Evolutionary conservation across 2,888 invertebrate genomes (phyloP).

Genomic region (Pyralis farinalis): DNA sequence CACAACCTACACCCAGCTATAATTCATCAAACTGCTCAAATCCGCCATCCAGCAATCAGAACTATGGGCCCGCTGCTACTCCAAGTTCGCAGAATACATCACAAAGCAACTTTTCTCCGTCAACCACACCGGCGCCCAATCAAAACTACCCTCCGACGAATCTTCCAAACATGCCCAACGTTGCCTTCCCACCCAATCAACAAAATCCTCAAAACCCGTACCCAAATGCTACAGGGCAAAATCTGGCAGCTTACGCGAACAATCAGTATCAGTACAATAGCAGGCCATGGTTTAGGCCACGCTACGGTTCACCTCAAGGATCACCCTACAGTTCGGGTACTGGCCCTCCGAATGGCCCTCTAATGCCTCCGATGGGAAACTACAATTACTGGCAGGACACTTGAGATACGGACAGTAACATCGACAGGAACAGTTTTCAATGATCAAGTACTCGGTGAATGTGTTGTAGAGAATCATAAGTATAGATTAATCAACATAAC

Average conservation of each 20-base stretch:
- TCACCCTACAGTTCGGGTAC: constrained; percentile 57
- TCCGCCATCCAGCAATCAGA: constrained; percentile 40
- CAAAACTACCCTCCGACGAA: constrained; percentile 50
- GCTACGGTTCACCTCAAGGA: constrained; percentile 69
- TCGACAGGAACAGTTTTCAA: constrained; percentile 33
- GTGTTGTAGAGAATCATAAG: constrained; percentile 6
- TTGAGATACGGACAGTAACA: constrained; percentile 56
- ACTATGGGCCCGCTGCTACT: constrained; percentile 41
- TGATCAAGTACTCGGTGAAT: constrained; percentile 14
- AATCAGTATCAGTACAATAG: constrained; percentile 71
- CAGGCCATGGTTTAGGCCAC: constrained; percentile 66
- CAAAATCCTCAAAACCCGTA: constrained; percentile 56
- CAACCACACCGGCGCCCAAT: constrained; percentile 61
- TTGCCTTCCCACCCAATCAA: constrained; percentile 51
- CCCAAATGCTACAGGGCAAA: constrained; percentile 71
- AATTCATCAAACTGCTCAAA: constrained; percentile 51
- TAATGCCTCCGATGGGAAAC: constrained; percentile 60
- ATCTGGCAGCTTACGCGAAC: constrained; percentile 69
- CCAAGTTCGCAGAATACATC: constrained; percentile 48
- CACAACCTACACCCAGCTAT: constrained; percentile 54
- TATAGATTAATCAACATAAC: constrained; percentile 13
- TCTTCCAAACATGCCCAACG: constrained; percentile 53
- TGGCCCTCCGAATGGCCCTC: constrained; percentile 48
- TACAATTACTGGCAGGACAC: constrained; percentile 75
- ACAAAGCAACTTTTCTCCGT: constrained; percentile 60